Base-by-base conservation (phyloP, 92 coral and sea anemone genomes). In the Montipora capitata region DNA sequence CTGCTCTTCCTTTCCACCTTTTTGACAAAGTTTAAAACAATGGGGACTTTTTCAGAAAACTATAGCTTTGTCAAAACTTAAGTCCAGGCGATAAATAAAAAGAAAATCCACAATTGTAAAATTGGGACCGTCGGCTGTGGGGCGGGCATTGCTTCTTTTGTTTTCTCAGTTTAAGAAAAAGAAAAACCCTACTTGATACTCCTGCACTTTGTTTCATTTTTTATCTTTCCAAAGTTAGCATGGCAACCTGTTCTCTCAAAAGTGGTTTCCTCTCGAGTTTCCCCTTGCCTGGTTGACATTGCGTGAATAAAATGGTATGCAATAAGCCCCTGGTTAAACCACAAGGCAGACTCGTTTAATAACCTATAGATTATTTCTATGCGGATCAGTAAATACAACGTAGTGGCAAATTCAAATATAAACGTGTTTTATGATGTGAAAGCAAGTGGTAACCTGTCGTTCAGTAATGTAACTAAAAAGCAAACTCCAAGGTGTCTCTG, bases 141-240 rank as follows among this genome's bases (percentile, higher is more conserved):
- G 7, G 58, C 80, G 1, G 12, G 20, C 14, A 13, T 65, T 18
- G 10, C 40, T 9, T 65, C 11, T 4, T 49, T n/a, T 73, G 4
- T 17, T 35, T 3, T 27, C 5, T 54, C 48, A 5, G 4, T 65
- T 79, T 66, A 40, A 3, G 40, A 3, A 35, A 79, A 14, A 45
- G 17, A 14, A 12, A 68, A 39, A 48, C 56, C 65, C 2, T 14
- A 40, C 4, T 12, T 8, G 52, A 68, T 76, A 52, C 66, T 81
- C 2, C n/a, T 35, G 18, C 10, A 35, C 65, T 68, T 81, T 68
- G 39, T 81, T 81, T 40, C 16, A 5, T 48, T 48, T 48, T 48
- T 48, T 81, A 52, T 81, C 66, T 68, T 52, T 48, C 20, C 35
- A 51, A 80, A 40, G 74, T 15, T 38, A 80, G 52, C 76, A 80